Conservation (phyloP, 1,140 invertebrate genomes). For the Drosophila neocordata region DNA sequence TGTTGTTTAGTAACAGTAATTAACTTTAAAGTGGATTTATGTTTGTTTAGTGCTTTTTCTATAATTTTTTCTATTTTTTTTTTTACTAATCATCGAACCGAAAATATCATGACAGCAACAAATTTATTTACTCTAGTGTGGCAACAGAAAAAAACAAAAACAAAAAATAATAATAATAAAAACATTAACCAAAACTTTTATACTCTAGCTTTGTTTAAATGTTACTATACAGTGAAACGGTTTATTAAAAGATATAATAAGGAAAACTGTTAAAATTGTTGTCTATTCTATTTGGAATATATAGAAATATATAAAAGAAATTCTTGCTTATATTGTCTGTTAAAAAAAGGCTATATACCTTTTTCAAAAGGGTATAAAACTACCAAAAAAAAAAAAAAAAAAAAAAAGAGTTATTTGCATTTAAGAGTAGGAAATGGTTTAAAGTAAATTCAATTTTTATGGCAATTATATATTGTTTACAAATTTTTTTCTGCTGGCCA, state of each 20-base stretch:
- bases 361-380: not conserved
- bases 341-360: not conserved
- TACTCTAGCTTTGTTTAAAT: not conserved
- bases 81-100: slow-evolving; percentile 10
- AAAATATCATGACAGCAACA: not conserved
- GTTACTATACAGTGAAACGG: not conserved
- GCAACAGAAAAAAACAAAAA: not conserved
- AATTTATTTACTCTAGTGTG: slow-evolving; percentile 11
- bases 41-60: slow-evolving; percentile 17
- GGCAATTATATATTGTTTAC: slow-evolving; percentile 13
- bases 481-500: slow-evolving; percentile 16
- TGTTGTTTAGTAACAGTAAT: slow-evolving; percentile 17
- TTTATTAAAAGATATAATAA: not conserved
- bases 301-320: no score
- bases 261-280: no score
- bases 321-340: no score
- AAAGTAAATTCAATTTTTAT: slow-evolving; percentile 11
- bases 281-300: no score
- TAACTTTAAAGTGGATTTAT: slow-evolving; percentile 13
- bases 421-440: slow-evolving; percentile 46
- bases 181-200: not conserved
- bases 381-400: not conserved
- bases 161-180: not conserved
- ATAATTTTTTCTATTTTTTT: not conserved
- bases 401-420: slow-evolving; percentile 17